Evolutionary conservation across 2,888 invertebrate species (phyloP), one percentile per base, ranked within the genome.

Genomic region (Drosophila trichaetosa): DNA sequence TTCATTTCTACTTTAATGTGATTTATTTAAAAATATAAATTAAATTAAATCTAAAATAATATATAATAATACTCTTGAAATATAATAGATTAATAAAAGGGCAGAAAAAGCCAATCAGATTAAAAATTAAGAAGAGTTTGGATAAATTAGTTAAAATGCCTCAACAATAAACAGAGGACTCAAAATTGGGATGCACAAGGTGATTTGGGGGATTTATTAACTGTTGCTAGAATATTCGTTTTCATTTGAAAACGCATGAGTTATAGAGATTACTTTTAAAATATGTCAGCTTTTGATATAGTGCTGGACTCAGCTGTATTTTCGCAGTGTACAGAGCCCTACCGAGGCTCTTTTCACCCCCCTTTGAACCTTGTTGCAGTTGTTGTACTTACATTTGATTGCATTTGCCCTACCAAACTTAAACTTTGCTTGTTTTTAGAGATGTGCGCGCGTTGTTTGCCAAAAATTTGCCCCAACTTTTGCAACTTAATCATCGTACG

Each of bases 401-500:
- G 88, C 89, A 84, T 76, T 89, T 84, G 69, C 74, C 80, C 65
- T 62, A 71, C 58, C 69, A 51, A 82, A 72, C 73, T 79, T 74
- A 76, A 82, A 79, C 81, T 81, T 81, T 62, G 60, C 61, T 60
- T 73, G 74, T 61, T 66, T 73, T 51, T 66, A 38, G 64, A 59
- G 56, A 31, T 42, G n/a, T 57, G 66, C 34, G 57, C 42, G 69
- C 71, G 71, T 68, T 76, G 73, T 76, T 83, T 73, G 82, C 69
- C 76, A 65, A 81, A 68, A 86, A 88, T 85, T 69, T 72, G 76
- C 34, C 40, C 66, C 68, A 89, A 84, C 73, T 87, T 89, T 87
- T 62, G 70, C 85, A 89, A 84, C 85, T 89, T 89, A 84, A 89
- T 89, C 84, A 84, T 88, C 54, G 49, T 53, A 42, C n/a, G 34